Conservation (phyloP, 2,113 vertebrate genomes). For the Enhydra lutris region DNA sequence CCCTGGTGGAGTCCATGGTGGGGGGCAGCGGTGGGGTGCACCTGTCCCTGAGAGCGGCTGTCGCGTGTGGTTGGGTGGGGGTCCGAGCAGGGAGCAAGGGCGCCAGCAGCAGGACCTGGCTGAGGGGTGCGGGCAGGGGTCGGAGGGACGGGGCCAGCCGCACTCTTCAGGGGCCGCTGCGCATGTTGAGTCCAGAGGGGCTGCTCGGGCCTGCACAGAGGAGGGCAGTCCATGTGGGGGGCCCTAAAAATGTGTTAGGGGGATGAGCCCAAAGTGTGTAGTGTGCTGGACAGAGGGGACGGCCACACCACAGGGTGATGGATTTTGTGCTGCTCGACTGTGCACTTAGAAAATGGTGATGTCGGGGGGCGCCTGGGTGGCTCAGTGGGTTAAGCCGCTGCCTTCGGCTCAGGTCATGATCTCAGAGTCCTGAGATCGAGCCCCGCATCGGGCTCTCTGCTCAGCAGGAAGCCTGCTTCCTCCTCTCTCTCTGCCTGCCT, state of each 20-base stretch:
- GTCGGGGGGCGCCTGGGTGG: too few species aligned
- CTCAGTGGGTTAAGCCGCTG: too few species aligned
- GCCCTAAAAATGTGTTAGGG: background rate
- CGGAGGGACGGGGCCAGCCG: background rate
- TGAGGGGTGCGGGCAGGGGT: background rate
- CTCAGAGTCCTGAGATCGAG: too few species aligned
- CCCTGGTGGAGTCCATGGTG: too few species aligned
- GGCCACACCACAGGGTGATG: accelerated
- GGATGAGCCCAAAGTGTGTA: background rate
- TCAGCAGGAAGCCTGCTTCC: too few species aligned
- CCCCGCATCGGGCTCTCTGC: too few species aligned
- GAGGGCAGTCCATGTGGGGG: background rate
- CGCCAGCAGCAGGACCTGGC: background rate
- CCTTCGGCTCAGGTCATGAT: too few species aligned
- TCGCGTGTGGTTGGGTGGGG: background rate
- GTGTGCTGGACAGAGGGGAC: accelerated
- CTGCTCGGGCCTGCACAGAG: background rate
- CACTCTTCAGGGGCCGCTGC: background rate
- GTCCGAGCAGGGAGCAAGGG: background rate
- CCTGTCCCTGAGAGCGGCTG: background rate
- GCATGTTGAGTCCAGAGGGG: background rate
- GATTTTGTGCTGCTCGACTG: accelerated
- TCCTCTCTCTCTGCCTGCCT: too few species aligned
- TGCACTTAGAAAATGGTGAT: background rate
- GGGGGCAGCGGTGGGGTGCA: background rate